A percentile compares a stretch with the other conserved stretches of the same genome.
Conservation (phyloP, 2,888 invertebrate genomes). For the Noctua fimbriata region DNA sequence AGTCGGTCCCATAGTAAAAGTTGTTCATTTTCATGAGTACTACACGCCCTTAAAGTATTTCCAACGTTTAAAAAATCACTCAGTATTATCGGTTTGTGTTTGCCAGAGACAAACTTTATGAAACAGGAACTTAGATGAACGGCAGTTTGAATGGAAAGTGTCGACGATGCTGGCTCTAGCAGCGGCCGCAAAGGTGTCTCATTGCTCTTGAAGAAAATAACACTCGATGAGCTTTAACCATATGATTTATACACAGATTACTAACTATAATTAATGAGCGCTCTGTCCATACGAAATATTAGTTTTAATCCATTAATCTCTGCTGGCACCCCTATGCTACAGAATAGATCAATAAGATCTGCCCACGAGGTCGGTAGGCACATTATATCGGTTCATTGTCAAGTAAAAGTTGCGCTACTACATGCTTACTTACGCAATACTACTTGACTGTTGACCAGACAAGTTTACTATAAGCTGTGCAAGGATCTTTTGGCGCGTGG, state of each 20-base stretch:
- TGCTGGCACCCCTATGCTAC: conserved; percentile 53
- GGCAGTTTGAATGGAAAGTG: neutral
- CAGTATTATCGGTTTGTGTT: too few relatives aligned
- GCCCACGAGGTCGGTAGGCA: conserved; percentile 73
- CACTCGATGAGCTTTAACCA: neutral
- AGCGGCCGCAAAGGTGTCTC: neutral
- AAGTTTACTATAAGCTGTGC: conserved; percentile 35
- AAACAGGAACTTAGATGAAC: neutral
- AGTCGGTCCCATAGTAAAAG: too few relatives aligned
- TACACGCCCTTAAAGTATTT: too few relatives aligned
- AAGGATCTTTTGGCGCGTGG: neutral
- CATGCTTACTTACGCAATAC: conserved; percentile 63
- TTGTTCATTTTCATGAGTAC: too few relatives aligned
- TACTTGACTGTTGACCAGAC: conserved; percentile 44
- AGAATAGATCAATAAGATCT: conserved; percentile 61
- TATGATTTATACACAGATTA: neutral
- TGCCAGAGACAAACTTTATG: neutral
- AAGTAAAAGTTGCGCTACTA: conserved; percentile 79
- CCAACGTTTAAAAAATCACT: too few relatives aligned
- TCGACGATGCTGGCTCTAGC: neutral
- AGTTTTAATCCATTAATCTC: conserved; percentile 10
- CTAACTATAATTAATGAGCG: neutral
- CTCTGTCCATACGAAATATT: neutral
- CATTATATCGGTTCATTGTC: conserved; percentile 77
- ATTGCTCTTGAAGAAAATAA: neutral